Evolutionary conservation across 1,140 invertebrate genomes (phyloP).

Genomic region (Episyrphus balteatus): DNA sequence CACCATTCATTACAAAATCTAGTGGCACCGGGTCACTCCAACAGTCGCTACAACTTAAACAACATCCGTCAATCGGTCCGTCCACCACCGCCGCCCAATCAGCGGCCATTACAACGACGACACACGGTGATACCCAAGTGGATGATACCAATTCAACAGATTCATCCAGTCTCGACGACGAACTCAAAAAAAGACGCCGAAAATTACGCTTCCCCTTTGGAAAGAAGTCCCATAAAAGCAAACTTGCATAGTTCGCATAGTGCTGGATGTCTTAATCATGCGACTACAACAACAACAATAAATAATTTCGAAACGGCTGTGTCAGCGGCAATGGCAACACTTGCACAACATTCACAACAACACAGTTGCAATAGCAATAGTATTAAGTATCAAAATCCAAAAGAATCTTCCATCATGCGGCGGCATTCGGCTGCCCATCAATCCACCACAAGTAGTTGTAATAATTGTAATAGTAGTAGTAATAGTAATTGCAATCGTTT

Average conservation of each 20-base stretch:
- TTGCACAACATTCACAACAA: neutral
- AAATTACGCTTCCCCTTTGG: constrained; percentile 34
- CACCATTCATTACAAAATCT: neutral
- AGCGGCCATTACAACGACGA: constrained; percentile 6
- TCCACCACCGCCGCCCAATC: constrained; percentile 8
- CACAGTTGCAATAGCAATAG: no score
- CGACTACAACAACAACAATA: constrained; percentile 1
- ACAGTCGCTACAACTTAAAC: neutral
- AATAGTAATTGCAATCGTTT: no score
- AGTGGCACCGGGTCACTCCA: neutral
- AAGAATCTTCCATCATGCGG: no score
- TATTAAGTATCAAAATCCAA: no score
- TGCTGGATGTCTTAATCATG: neutral
- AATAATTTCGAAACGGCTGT: neutral
- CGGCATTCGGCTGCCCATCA: no score
- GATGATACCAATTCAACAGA: constrained; percentile 34
- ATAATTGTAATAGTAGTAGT: no score
- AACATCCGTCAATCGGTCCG: neutral
- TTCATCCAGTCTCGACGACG: constrained; percentile 33
- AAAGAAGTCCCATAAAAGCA: constrained; percentile 8
- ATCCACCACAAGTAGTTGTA: no score
- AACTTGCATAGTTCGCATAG: constrained; percentile 9
- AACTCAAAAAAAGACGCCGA: constrained; percentile 29
- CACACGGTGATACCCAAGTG: constrained; percentile 14
- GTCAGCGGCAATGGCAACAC: neutral